Evolutionary conservation across 2,888 invertebrate genomes (phyloP).

Genomic region (Drosophila rellima): DNA sequence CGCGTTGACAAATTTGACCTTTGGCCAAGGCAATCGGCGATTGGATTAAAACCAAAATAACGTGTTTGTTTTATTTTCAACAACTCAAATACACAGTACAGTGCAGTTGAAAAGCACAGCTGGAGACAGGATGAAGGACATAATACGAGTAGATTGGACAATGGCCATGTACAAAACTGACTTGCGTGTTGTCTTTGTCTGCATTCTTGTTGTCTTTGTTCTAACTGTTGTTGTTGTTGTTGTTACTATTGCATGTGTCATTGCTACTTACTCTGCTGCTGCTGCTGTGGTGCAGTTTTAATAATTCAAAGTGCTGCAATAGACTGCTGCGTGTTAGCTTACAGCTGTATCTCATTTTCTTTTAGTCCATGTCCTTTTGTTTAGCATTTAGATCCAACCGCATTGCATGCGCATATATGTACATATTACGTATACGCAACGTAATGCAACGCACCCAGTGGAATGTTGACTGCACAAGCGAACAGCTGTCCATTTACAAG

Average conservation of each 20-base stretch:
- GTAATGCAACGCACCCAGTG: constrained; percentile 1
- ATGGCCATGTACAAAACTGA: constrained; percentile 36
- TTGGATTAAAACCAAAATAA: constrained; percentile 14
- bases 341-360: constrained; percentile 38
- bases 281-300: constrained; percentile 61
- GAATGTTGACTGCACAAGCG: constrained; percentile 1
- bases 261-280: constrained; percentile 21
- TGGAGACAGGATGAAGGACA: constrained; percentile 14
- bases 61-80: constrained; percentile 35
- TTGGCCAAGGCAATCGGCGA: constrained; percentile 3
- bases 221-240: constrained; percentile 7
- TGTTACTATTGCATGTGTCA: constrained; percentile 20
- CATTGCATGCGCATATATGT: constrained; percentile 21
- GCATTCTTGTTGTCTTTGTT: not conserved
- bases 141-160: constrained; percentile 19
- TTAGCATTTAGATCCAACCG: constrained; percentile 42
- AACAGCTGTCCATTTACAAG: constrained; percentile 8
- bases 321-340: constrained; percentile 41
- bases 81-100: constrained; percentile 32
- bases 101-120: constrained; percentile 16
- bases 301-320: constrained; percentile 76
- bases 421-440: constrained; percentile 51
- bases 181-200: constrained; percentile 32
- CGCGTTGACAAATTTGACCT: constrained; percentile 34
- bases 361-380: constrained; percentile 49